These are phyloP conservation scores for Chalcis sispes DNA, from an alignment of 2,888 invertebrate genomes.

Conservation along the genomic window DNA sequence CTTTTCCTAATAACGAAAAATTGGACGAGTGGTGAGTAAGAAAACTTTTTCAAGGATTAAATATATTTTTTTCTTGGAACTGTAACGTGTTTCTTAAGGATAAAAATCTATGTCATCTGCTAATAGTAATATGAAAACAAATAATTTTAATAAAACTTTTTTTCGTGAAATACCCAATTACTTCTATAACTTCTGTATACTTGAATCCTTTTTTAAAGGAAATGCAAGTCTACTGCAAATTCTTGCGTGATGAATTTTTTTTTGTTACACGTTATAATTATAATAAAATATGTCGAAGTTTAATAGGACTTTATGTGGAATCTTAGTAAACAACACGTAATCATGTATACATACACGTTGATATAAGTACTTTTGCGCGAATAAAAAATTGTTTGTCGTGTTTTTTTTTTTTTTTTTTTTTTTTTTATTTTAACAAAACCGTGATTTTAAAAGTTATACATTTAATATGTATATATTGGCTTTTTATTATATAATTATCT, in stretches of 20 bases:
- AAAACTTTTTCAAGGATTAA: constrained; percentile 8
- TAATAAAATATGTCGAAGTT: constrained; percentile 12
- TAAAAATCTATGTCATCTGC: constrained; percentile 48
- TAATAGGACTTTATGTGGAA: constrained; percentile 13
- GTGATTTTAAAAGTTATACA: background rate
- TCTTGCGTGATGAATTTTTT: constrained; percentile 45
- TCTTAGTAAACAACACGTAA: constrained; percentile 9
- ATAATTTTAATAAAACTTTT: constrained; percentile 30
- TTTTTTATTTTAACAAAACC: background rate
- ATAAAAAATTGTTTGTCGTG: background rate
- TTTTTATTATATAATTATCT: constrained; percentile 1
- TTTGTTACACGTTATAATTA: constrained; percentile 5
- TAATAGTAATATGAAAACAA: constrained; percentile 23
- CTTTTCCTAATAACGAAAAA: constrained; percentile 20
- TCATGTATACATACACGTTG: constrained; percentile 31
- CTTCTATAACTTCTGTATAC: constrained; percentile 50
- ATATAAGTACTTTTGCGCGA: constrained; percentile 6
- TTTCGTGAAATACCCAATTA: constrained; percentile 55
- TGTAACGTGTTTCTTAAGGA: constrained; percentile 43
- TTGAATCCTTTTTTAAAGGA: constrained; percentile 56
- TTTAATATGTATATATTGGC: background rate
- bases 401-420: too few species aligned
- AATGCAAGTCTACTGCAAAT: constrained; percentile 57
- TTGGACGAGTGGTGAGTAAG: constrained; percentile 20
- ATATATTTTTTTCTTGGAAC: constrained; percentile 18